These are phyloP conservation scores for Synanthedon andrenaeformis DNA, from an alignment of 2,888 invertebrate species.

Conservation along the genomic window DNA sequence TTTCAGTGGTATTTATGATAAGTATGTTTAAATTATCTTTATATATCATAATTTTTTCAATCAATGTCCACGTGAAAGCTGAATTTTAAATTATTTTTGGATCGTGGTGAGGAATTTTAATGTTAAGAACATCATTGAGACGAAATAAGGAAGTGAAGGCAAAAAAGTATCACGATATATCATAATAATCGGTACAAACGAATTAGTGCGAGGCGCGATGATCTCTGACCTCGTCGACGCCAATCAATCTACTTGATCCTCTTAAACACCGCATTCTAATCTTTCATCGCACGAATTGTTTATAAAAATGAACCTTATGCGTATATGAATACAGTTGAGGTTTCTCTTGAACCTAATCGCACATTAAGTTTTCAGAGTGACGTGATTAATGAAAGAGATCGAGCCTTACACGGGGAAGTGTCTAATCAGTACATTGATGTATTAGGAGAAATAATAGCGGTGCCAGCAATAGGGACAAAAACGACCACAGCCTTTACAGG, in stretches of 20 bases:
- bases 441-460: slow-evolving; percentile 31
- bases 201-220: slow-evolving; percentile 42
- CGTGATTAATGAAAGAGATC: slow-evolving; percentile 55
- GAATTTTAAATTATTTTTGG: too few species aligned
- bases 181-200: slow-evolving; percentile 42
- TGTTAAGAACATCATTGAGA: too few species aligned
- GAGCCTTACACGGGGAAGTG: slow-evolving; percentile 37
- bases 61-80: too few species aligned
- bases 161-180: slow-evolving; percentile 12
- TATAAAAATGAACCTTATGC: not conserved
- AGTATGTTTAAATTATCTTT: not conserved
- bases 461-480: not conserved
- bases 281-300: slow-evolving; percentile 7
- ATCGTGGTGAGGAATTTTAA: too few species aligned
- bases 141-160: too few species aligned
- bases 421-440: slow-evolving; percentile 52
- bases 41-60: not conserved
- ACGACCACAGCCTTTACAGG: not conserved
- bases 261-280: slow-evolving; percentile 41
- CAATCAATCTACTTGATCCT: slow-evolving; percentile 59
- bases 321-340: not conserved
- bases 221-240: slow-evolving; percentile 48
- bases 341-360: slow-evolving; percentile 5
- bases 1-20: not conserved
- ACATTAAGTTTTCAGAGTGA: slow-evolving; percentile 35